Conservation (phyloP, 2,888 invertebrate species). For the Pandemis heparana region DNA sequence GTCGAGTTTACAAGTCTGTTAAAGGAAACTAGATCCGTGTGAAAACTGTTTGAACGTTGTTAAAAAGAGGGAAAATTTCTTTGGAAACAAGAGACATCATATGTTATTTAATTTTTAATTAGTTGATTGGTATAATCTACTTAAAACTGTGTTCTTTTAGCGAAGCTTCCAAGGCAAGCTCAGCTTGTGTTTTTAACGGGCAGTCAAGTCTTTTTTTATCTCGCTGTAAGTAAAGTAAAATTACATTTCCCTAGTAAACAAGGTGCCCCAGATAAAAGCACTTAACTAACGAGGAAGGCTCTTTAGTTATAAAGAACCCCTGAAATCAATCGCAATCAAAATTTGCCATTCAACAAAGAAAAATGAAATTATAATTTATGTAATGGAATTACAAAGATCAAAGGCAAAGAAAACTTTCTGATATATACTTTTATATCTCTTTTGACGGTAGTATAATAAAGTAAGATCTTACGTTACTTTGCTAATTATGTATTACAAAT, state of each 20-base stretch:
- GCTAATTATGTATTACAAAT: no score
- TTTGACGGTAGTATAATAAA: background rate
- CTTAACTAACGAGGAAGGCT: background rate
- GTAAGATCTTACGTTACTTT: background rate
- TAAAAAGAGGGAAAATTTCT: no score
- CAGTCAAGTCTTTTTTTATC: background rate
- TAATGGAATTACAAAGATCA: constrained; percentile 9
- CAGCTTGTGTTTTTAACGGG: background rate
- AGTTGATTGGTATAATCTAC: background rate
- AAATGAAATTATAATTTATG: background rate
- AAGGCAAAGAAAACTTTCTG: background rate
- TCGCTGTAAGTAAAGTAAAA: no score
- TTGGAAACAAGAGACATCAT: no score
- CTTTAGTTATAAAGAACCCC: background rate
- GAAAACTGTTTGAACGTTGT: no score
- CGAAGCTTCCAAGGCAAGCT: background rate
- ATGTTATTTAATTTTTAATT: no score
- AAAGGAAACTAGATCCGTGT: no score
- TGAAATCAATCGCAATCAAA: constrained; percentile 3
- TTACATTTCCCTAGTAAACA: constrained; percentile 1
- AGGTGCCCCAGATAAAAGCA: background rate
- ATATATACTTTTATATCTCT: background rate
- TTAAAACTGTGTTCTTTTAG: background rate
- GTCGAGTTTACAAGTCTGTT: no score
- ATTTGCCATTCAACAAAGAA: background rate